Conservation (phyloP, 2,113 vertebrate genomes). For the Ceuthmochares aereus region DNA sequence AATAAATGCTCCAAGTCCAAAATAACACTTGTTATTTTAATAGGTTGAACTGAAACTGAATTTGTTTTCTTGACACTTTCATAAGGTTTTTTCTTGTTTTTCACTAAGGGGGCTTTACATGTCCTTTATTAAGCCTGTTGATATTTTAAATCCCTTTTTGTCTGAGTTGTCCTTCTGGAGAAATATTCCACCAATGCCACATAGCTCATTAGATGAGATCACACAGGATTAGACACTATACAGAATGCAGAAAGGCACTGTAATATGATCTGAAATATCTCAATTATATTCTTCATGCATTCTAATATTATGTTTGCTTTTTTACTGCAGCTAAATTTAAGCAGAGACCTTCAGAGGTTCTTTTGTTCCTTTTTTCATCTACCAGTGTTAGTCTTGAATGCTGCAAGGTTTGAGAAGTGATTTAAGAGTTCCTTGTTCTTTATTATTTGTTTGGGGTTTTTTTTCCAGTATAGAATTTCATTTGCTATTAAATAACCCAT, state of each 20-base stretch:
- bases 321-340: neutral
- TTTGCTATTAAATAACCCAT: constrained; percentile 21
- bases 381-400: neutral
- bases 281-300: neutral
- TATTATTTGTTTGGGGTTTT: neutral
- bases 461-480: neutral
- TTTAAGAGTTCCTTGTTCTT: neutral
- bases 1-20: neutral
- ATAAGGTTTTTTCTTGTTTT: neutral
- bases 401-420: constrained; percentile 7
- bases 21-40: neutral
- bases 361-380: neutral
- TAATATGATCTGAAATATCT: neutral
- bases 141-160: neutral
- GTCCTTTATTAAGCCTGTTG: neutral
- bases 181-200: neutral
- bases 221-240: neutral
- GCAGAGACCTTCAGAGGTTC: neutral
- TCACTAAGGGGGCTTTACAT: neutral
- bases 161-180: neutral
- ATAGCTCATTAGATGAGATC: neutral
- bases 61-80: neutral
- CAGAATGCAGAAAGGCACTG: neutral
- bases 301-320: neutral
- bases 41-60: neutral